Base-by-base conservation (phyloP, 1,140 invertebrate species). In the Sitobion miscanthi region DNA sequence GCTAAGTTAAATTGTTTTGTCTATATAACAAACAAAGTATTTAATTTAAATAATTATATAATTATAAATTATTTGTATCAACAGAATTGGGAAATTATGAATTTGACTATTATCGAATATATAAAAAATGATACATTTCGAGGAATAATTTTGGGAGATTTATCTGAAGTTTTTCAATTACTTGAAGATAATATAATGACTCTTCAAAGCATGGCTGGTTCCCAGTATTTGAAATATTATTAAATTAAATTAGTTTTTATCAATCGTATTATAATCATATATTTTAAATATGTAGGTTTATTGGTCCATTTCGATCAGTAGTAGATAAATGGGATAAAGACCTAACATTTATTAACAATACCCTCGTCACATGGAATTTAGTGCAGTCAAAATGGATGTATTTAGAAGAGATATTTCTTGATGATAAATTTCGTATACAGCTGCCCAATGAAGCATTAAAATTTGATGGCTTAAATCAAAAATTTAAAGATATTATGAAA, bases 361-460 rank as follows among this genome's bases (percentile, higher is more conserved):
- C 98, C 8, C 96, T 99, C 21, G 98, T 98, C 94, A 96, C 97
- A 89, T 99, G 98, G 98, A 95, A 98, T 94, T 95, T 97, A 5
- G 96, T 98, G 7, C 98, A 99, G 94, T 96, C 96, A 94, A 98
- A 98, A 95, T 99, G 98, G 98, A 96, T 99, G 93, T 98, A 98
- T 95, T 95, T 99, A 93, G 98, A 98, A 0, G 94, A 93, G 42
- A 98, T 99, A 86, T 99, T 99, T 95, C 96, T 98, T 14, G 97
- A 97, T 3, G 97, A 97, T 25, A 98, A 99, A 95, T 98, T 99
- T 93, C 96, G 98, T 91, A 94, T 96, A 1, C 98, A 99, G 94
- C 95, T 99, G 90, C 98, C 98, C 0, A 97, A 98, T 35, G 98
- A 98, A 95, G 97, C 98, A 1, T 97, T 96, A 94, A 98, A 98